Evolutionary conservation across 2,888 invertebrate species (phyloP), one percentile per base, ranked within the genome.

Genomic region (Pandemis cinnamomeana): DNA sequence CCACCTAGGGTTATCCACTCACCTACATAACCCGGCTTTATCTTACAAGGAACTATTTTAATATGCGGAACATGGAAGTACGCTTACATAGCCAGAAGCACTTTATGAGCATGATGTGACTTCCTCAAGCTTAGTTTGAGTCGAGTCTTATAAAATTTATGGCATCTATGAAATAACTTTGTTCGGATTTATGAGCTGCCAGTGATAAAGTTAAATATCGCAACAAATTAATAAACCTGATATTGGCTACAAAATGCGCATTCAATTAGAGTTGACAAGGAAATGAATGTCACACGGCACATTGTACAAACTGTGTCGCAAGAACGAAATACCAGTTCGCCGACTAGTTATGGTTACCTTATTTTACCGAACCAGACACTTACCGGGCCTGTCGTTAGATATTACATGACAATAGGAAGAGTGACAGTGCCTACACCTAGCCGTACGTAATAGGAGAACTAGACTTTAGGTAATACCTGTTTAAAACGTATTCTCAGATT

Each of bases 1-100:
- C 75, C 82, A 86, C 88, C 89, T 88, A 88, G 88, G 89, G 89
- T 88, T 83, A 44, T 4, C 11, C 42, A 11, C 5, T 67, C 67
- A 67, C 53, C 67, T 67, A 42, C 60, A 60, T 64, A 58, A 58
- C 53, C 8, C 81, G 82, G 80, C 82, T 86, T 84, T 84, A 86
- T 84, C 84, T 86, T 83, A 84, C 84, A 72, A 77, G 76, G 76
- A 78, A 80, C 63, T 71, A 76, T 77, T 73, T 75, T 74, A 71
- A 80, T 79, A 44, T 60, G 64, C 64, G 69, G 69, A 73, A 70
- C 69, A 69, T 69, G 73, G 69, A 73, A 69, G 68, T 41, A 69
- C 27, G 62, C 48, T 70, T 70, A 69, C 48, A 73, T 51, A 60
- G 60, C 60, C 68, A 48, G 69, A 64, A 36, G 46, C 64, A 64